phyloP scores from a whole-genome alignment of 2,797 vertebrate species.

The Meda fulgida region DNA sequence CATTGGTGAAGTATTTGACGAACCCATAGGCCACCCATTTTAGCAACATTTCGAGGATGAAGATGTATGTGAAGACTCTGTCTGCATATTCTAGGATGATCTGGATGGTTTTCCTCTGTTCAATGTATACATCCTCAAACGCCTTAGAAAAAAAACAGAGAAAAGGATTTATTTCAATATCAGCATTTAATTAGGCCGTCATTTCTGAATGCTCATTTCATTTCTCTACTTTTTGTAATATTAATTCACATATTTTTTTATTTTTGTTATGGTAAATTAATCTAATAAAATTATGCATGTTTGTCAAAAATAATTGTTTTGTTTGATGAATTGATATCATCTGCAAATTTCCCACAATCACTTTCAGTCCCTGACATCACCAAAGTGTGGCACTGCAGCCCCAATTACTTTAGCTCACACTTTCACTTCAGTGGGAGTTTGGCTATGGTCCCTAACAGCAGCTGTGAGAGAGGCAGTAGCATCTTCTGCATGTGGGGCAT shows the following conservation, averaged over 20 bases:
- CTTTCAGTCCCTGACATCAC: constrained; percentile 21
- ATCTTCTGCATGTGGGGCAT: constrained; percentile 64
- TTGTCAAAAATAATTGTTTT: background rate
- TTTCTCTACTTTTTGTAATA: background rate
- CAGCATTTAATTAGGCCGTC: background rate
- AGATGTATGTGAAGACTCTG: constrained; percentile 98
- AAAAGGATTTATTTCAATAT: background rate
- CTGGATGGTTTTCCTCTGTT: constrained; percentile 92
- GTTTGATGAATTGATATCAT: background rate
- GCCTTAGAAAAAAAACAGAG: constrained; percentile 78
- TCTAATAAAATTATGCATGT: background rate
- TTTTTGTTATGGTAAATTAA: background rate
- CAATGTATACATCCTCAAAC: constrained; percentile 98
- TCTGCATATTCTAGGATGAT: constrained; percentile 95
- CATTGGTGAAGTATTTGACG: constrained; percentile 98
- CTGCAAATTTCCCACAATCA: background rate
- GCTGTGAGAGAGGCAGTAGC: constrained; percentile 47
- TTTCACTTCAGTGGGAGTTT: constrained; percentile 22
- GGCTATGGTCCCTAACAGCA: constrained; percentile 45
- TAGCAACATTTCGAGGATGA: constrained; percentile 98
- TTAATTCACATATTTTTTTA: background rate
- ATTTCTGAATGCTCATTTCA: background rate
- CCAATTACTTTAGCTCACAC: constrained; percentile 10
- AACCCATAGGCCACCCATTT: constrained; percentile 99
- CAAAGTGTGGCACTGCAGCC: constrained; percentile 51